Evolutionary conservation across 2,797 vertebrate species (phyloP).

Genomic region (Sebastes taczanowskii): DNA sequence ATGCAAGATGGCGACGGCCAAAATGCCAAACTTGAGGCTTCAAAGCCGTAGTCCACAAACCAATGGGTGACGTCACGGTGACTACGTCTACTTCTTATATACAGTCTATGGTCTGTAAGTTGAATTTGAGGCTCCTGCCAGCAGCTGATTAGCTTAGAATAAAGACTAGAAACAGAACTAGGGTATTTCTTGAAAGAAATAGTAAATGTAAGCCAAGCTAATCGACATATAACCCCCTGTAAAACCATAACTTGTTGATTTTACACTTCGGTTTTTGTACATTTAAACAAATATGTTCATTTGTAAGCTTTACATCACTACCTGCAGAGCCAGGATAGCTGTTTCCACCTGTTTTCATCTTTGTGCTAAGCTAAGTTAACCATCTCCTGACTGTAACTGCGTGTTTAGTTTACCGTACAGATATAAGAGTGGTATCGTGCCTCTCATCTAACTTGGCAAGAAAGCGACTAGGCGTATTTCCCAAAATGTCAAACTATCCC

Average conservation of each 20-base stretch:
- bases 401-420: background rate
- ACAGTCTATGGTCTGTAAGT: background rate
- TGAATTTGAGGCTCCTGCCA: background rate
- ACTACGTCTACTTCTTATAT: accelerated
- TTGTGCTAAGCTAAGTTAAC: background rate
- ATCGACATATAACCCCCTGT: background rate
- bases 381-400: background rate
- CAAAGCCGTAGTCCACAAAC: no score
- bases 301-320: background rate
- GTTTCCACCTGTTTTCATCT: background rate
- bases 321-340: background rate
- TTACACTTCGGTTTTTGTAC: background rate
- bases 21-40: no score
- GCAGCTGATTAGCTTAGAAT: background rate
- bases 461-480: background rate
- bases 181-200: background rate
- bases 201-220: background rate
- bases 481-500: background rate
- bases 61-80: no score
- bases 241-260: background rate
- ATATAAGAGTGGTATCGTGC: background rate
- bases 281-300: no score
- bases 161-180: background rate
- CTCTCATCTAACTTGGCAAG: background rate
- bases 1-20: no score